These are phyloP conservation scores for Philereme transversata DNA, from an alignment of 2,888 invertebrate species.

Conservation along the genomic window DNA sequence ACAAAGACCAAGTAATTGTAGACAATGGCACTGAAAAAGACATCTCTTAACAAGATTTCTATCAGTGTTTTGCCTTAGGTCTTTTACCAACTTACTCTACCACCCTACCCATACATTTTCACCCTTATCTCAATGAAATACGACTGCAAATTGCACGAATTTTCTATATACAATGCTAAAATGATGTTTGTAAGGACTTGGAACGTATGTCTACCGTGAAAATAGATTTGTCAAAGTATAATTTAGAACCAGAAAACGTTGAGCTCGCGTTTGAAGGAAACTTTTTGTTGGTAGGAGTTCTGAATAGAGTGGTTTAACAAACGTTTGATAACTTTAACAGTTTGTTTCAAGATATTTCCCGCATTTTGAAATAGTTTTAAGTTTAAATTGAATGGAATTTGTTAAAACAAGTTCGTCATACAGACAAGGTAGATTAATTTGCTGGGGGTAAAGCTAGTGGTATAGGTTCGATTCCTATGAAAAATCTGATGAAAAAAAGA, in stretches of 20 bases:
- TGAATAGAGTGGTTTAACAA: constrained; percentile 20
- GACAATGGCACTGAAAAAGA: constrained; percentile 82
- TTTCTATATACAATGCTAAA: neutral
- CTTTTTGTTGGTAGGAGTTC: constrained; percentile 12
- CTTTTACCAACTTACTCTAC: constrained; percentile 44
- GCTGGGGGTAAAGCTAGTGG: neutral
- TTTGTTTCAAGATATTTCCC: constrained; percentile 35
- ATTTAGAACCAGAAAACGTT: constrained; percentile 55
- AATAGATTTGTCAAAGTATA: constrained; percentile 80
- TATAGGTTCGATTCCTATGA: too few species aligned
- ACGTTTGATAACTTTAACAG: constrained; percentile 36
- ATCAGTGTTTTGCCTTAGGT: constrained; percentile 78
- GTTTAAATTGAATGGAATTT: constrained; percentile 1
- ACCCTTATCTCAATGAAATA: constrained; percentile 23
- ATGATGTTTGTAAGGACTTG: constrained; percentile 64
- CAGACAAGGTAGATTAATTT: neutral
- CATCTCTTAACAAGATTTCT: constrained; percentile 82
- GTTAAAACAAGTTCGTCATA: neutral
- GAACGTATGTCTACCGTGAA: constrained; percentile 76
- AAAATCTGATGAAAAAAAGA: too few species aligned
- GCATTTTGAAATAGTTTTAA: constrained; percentile 28
- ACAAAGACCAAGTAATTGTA: constrained; percentile 81
- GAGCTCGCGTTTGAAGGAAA: constrained; percentile 38
- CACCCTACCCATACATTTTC: neutral
- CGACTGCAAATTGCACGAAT: constrained; percentile 31